Evolutionary conservation across 2,888 invertebrate species (phyloP).

Genomic region (Lasioglossum pauxillum): DNA sequence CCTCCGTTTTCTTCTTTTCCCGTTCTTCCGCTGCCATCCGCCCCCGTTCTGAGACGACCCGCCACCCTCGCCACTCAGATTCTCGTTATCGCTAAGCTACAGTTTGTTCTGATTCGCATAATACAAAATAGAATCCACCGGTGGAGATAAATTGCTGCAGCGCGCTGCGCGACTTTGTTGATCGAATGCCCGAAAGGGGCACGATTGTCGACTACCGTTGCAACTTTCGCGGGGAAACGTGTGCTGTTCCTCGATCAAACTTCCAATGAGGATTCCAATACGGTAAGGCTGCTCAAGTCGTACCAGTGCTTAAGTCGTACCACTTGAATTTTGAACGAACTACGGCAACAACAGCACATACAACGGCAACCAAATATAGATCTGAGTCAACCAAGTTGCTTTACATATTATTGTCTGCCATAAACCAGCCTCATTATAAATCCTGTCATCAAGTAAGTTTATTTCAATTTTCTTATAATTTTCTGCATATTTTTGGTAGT

Average conservation of each 20-base stretch:
- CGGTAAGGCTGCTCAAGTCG: no score
- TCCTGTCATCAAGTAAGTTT: no score
- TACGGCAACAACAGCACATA: no score
- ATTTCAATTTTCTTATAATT: no score
- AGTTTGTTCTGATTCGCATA: slow-evolving; percentile 67
- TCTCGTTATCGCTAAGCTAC: slow-evolving; percentile 70
- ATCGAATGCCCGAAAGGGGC: not conserved
- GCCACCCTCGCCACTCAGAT: slow-evolving; percentile 51
- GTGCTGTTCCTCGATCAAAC: not conserved
- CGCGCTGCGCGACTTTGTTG: slow-evolving; percentile 12
- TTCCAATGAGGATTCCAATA: not conserved
- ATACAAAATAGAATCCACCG: slow-evolving; percentile 49
- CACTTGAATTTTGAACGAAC: no score
- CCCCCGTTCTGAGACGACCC: slow-evolving; percentile 38
- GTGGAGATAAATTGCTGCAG: slow-evolving; percentile 26
- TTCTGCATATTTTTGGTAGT: no score
- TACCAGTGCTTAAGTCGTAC: no score
- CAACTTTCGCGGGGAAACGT: no score
- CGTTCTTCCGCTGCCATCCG: slow-evolving; percentile 38
- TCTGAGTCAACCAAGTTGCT: no score
- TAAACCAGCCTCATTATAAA: no score
- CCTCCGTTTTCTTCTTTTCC: slow-evolving; percentile 9
- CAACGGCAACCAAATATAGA: no score
- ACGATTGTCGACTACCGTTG: not conserved
- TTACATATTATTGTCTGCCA: no score